phyloP scores from a whole-genome alignment of 2,888 invertebrate genomes.

The Diachrysia chrysitis region DNA sequence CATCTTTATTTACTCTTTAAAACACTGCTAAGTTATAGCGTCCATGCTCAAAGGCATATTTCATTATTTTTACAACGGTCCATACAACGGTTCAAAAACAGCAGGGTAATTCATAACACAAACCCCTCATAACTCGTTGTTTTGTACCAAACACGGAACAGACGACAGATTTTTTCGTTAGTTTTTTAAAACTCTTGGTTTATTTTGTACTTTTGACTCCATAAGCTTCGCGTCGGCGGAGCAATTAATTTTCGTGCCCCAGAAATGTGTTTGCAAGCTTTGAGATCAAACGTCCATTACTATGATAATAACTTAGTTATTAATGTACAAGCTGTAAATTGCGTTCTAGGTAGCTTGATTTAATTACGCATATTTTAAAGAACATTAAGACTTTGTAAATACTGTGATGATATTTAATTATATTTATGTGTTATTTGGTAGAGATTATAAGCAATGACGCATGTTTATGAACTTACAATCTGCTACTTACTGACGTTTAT shows the following conservation, averaged over 20 bases:
- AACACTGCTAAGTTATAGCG: not conserved
- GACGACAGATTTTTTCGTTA: conserved; percentile 45
- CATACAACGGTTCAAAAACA: conserved; percentile 2
- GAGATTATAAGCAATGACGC: not conserved
- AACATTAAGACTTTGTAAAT: not conserved
- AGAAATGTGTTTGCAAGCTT: conserved; percentile 20
- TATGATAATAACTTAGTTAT: conserved; percentile 12
- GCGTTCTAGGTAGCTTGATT: not conserved
- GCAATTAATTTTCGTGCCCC: conserved; percentile 38
- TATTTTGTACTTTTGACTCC: conserved; percentile 45
- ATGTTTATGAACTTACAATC: not conserved
- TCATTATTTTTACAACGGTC: conserved; percentile 1
- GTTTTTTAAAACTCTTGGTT: conserved; percentile 47
- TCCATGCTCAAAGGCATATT: not conserved
- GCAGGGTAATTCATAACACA: conserved; percentile 12
- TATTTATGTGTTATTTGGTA: not conserved
- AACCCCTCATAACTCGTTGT: conserved; percentile 35
- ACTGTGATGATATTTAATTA: not conserved
- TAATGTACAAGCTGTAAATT: conserved; percentile 10
- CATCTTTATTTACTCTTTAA: not conserved
- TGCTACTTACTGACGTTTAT: not conserved
- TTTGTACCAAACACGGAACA: conserved; percentile 56
- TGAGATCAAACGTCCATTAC: conserved; percentile 25
- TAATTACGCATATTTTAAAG: not conserved
- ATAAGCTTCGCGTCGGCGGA: conserved; percentile 29